Base-by-base conservation (phyloP, 1,140 invertebrate genomes). In the Ceratoteleas bidentatus region DNA sequence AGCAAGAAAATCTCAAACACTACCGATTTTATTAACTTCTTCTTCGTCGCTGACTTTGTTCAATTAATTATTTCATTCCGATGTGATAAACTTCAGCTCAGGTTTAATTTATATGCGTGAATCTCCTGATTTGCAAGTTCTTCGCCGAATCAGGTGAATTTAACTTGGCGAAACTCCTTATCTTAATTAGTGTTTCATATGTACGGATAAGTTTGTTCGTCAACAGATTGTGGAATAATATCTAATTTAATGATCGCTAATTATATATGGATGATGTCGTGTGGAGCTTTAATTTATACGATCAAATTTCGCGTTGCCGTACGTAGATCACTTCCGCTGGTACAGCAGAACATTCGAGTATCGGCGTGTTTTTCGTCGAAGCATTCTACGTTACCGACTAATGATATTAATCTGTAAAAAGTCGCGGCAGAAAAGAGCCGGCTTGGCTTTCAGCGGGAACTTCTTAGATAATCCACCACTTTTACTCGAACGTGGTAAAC, bases 131-230 rank as follows among this genome's bases (percentile, higher is more conserved):
- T 60, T 33, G 34, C 32, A 66, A 65, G 45, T 75, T 75, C 54
- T 60, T 56, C 53, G 10, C 43, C 34, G 14, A 52, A 54, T 66
- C 38, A 34, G 38, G 24, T 38, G 47, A 34, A 60, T 43, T 60
- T 60, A 66, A 75, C 72, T 75, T 52, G 3, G 11, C 54, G 24
- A 66, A 75, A 75, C 45, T 75, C 40, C 53, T 75, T 58, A 60
- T 75, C 72, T 61, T 75, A 61, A 66, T 75, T 66, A 75, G 47
- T 60, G 62, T 61, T 60, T 75, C 56, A 61, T 50, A 53, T 47
- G 62, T 75, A 61, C 52, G 54, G 54, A 49, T 49, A 53, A 66
- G 61, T 75, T 66, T 43, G 43, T 56, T 47, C 36, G 24, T 65
- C 54, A 74, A 47, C 45, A 40, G 34, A 50, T 50, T 65, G n/a